Conservation (phyloP, 1,140 invertebrate genomes). For the Pteromalus puparum region DNA sequence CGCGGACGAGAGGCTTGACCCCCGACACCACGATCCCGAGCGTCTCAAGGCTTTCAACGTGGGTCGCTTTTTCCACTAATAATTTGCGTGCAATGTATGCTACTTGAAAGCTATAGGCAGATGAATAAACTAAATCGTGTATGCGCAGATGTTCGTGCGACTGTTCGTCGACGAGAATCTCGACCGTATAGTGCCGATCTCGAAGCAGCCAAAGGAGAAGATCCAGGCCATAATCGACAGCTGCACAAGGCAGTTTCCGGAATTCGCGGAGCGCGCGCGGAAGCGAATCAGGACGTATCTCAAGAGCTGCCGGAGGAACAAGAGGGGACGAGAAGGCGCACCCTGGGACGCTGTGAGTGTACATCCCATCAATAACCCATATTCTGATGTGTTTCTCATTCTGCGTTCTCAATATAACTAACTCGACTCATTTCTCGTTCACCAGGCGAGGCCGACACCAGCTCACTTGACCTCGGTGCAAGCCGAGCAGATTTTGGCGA, state of each 20-base stretch:
- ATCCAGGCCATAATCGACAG: conserved; percentile 98
- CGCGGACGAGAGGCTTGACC: conserved; percentile 90
- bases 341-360: conserved; percentile 84
- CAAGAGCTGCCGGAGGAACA: conserved; percentile 95
- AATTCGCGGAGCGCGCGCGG: conserved; percentile 94
- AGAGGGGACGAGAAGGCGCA: conserved; percentile 88
- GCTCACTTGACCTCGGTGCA: conserved; percentile 97
- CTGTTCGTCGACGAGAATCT: conserved; percentile 98
- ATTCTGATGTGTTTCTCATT: too few relatives aligned
- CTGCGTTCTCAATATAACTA: background rate
- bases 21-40: conserved; percentile 94
- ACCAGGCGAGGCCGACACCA: conserved; percentile 91
- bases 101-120: too few relatives aligned
- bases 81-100: too few relatives aligned
- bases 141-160: conserved; percentile 94
- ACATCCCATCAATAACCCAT: too few relatives aligned
- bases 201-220: conserved; percentile 98
- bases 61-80: conserved; percentile 70
- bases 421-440: background rate
- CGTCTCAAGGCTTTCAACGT: conserved; percentile 98
- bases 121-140: too few relatives aligned
- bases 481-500: conserved; percentile 95
- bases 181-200: conserved; percentile 96
- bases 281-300: conserved; percentile 97
- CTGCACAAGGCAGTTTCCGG: conserved; percentile 96